These are phyloP conservation scores for Orthonychiurus folsomi DNA, from an alignment of 2,888 invertebrate genomes.

Conservation along the genomic window DNA sequence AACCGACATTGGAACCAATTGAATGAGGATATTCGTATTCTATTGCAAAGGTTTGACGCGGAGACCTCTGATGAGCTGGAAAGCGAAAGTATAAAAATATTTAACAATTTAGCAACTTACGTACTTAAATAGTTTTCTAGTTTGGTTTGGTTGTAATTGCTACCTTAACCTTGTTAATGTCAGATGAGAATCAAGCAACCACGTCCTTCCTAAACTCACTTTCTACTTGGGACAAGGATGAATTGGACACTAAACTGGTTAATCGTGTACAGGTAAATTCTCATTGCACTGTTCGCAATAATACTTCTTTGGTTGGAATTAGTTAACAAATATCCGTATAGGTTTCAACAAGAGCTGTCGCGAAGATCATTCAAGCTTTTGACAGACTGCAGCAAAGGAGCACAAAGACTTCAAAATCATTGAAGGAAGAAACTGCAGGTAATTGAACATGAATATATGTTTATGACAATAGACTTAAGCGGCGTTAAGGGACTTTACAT, in stretches of 20 bases:
- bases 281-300: background rate
- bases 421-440: conserved; percentile 71
- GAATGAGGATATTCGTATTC: conserved; percentile 90
- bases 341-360: conserved; percentile 90
- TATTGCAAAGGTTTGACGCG: conserved; percentile 91
- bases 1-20: conserved; percentile 95
- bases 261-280: conserved; percentile 69
- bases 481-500: too few species aligned
- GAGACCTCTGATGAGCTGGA: conserved; percentile 94
- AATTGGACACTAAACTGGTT: conserved; percentile 88
- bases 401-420: conserved; percentile 80
- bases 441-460: too few species aligned
- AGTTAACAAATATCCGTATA: conserved; percentile 14
- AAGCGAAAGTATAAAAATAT: conserved; percentile 88
- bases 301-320: too few species aligned
- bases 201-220: conserved; percentile 90
- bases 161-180: conserved; percentile 43
- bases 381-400: conserved; percentile 91
- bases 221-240: conserved; percentile 96
- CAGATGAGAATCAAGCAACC: conserved; percentile 91
- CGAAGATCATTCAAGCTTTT: conserved; percentile 92
- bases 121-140: too few species aligned
- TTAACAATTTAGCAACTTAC: too few species aligned
- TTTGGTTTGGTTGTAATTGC: too few species aligned
- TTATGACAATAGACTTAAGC: too few species aligned